These are phyloP conservation scores for Scytalopus superciliaris DNA, from an alignment of 2,113 vertebrate species.

Conservation along the genomic window DNA sequence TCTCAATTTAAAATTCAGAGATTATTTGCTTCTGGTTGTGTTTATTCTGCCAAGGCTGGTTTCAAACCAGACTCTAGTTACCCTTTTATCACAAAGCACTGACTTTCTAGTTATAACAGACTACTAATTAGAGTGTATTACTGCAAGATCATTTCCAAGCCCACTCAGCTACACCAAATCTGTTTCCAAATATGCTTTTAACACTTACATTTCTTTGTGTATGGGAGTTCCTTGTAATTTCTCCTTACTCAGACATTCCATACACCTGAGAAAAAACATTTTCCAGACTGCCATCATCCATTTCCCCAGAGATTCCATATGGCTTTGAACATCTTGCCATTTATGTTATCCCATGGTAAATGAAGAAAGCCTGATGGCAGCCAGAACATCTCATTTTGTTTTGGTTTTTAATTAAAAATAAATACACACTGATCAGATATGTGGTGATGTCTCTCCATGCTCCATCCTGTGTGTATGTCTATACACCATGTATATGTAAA, in stretches of 20 bases:
- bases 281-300: constrained; percentile 51
- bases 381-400: constrained; percentile 14
- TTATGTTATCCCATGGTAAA: constrained; percentile 4
- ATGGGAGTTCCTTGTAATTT: background rate
- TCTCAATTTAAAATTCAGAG: background rate
- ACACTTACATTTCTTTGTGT: background rate
- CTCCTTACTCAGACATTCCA: constrained; percentile 27
- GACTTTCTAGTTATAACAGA: background rate
- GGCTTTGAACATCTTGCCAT: background rate
- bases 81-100: background rate
- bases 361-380: constrained; percentile 17
- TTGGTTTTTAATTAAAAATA: constrained; percentile 15
- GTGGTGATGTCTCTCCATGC: background rate
- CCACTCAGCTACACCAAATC: background rate
- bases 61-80: background rate
- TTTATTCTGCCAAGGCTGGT: background rate
- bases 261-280: constrained; percentile 52
- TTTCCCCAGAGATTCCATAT: constrained; percentile 55
- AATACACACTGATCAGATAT: background rate
- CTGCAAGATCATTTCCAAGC: background rate
- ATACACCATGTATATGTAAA: background rate
- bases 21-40: constrained; percentile 25
- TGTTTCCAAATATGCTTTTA: constrained; percentile 17
- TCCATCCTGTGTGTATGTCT: background rate
- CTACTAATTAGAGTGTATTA: background rate